Evolutionary conservation across 2,113 vertebrate genomes (phyloP).

Genomic region (Apus apus): DNA sequence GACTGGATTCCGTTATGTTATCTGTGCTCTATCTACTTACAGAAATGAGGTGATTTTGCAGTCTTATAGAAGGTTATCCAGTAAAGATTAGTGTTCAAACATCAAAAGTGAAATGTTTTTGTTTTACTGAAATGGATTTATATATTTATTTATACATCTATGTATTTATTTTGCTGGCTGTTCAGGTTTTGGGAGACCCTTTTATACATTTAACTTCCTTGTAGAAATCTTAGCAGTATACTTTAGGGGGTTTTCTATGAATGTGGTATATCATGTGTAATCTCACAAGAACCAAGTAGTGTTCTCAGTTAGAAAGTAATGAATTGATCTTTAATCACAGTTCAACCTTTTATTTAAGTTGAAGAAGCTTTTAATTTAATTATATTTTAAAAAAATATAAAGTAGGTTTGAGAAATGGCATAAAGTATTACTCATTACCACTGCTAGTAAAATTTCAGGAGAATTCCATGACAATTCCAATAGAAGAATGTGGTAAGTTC

Average conservation of each 20-base stretch:
- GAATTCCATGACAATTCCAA: background rate
- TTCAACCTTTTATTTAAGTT: background rate
- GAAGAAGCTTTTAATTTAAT: background rate
- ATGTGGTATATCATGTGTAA: fast-evolving
- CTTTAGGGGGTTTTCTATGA: background rate
- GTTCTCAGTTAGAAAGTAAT: background rate
- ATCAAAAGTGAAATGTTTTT: background rate
- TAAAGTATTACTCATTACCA: background rate
- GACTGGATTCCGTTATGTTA: background rate
- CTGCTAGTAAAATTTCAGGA: background rate
- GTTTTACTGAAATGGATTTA: background rate
- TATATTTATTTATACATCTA: background rate
- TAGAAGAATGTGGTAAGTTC: background rate
- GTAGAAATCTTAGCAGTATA: background rate
- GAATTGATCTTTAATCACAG: background rate
- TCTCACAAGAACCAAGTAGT: background rate
- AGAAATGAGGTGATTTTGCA: background rate
- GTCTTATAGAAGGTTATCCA: background rate
- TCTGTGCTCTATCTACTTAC: background rate
- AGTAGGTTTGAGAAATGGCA: background rate
- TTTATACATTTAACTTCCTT: background rate
- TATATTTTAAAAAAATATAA: too few species aligned
- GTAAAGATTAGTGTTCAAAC: background rate
- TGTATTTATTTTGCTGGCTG: background rate
- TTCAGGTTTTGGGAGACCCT: background rate